Percentiles rank a stretch among this genome's conserved stretches.
These are phyloP conservation scores for Himalopsyche kuldschensis DNA, from an alignment of 2,888 invertebrate genomes.

Conservation along the genomic window DNA sequence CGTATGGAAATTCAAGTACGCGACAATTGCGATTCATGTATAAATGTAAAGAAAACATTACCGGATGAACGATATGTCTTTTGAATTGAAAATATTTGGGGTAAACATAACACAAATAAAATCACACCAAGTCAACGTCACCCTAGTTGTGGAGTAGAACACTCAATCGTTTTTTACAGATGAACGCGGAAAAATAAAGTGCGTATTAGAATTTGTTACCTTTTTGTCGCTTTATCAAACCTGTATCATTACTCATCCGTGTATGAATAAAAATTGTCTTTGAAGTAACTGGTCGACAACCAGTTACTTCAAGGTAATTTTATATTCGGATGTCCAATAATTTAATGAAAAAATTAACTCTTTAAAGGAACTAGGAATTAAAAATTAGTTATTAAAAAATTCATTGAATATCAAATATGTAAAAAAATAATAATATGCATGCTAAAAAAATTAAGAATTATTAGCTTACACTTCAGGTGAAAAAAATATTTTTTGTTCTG, in stretches of 20 bases:
- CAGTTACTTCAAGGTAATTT: background rate
- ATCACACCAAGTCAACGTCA: slow-evolving; percentile 19
- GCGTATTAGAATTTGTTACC: slow-evolving; percentile 27
- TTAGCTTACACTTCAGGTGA: too few species aligned
- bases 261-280: slow-evolving; percentile 26
- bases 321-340: background rate
- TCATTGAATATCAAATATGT: too few species aligned
- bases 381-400: too few species aligned
- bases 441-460: too few species aligned
- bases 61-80: background rate
- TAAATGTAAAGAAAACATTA: background rate
- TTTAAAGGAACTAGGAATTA: too few species aligned
- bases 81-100: slow-evolving; percentile 27
- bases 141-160: slow-evolving; percentile 21
- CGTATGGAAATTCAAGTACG: background rate
- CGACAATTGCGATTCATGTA: background rate
- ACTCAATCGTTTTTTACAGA: slow-evolving; percentile 39
- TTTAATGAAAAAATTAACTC: too few species aligned
- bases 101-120: slow-evolving; percentile 38
- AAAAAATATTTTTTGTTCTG: too few species aligned
- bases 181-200: slow-evolving; percentile 38
- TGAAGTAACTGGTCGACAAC: background rate
- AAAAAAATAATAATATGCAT: too few species aligned
- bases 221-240: slow-evolving; percentile 34
- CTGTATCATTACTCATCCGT: slow-evolving; percentile 38